phyloP scores from a whole-genome alignment of 2,113 vertebrate genomes.

The Panurus biarmicus region DNA sequence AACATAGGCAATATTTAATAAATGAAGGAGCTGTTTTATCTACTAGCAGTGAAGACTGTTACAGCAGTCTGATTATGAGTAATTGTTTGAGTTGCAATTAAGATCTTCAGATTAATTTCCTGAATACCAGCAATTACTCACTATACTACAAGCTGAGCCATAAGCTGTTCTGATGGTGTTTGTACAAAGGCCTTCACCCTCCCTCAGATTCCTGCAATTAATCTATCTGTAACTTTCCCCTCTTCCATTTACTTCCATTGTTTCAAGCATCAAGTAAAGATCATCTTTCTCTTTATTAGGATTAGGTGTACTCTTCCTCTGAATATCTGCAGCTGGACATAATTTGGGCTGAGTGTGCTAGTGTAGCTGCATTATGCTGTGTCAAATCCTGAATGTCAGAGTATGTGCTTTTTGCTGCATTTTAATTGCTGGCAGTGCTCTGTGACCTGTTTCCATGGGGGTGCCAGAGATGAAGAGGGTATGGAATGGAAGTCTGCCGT shows the following conservation, averaged over 20 bases:
- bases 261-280: not conserved
- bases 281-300: not conserved
- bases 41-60: not conserved
- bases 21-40: not conserved
- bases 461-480: not conserved
- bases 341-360: not conserved
- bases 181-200: not conserved
- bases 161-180: not conserved
- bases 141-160: not conserved
- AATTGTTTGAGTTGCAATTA: not conserved
- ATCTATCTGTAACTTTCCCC: not conserved
- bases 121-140: not conserved
- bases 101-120: not conserved
- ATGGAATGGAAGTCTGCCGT: not conserved
- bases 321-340: not conserved
- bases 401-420: not conserved
- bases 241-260: not conserved
- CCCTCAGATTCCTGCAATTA: not conserved
- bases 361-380: not conserved
- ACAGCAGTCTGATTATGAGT: not conserved
- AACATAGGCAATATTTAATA: not conserved
- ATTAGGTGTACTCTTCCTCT: not conserved
- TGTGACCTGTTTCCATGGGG: not conserved
- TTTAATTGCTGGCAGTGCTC: not conserved
- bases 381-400: not conserved